Base-by-base conservation (phyloP, 2,888 invertebrate species). In the Coecobrya sp. region DNA sequence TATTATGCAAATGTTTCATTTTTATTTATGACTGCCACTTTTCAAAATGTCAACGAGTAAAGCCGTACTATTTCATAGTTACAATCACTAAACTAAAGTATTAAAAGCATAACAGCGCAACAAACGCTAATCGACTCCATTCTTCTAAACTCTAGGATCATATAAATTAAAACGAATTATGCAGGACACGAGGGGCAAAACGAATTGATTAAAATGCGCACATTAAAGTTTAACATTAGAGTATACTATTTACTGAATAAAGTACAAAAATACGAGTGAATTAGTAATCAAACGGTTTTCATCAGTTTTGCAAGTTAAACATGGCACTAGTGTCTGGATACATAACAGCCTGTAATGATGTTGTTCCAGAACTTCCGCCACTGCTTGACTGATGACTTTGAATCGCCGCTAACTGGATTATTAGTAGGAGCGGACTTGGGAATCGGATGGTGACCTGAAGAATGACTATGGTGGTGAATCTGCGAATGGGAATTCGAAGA, bases 321-420 rank as follows among this genome's bases (percentile, higher is more conserved):
- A 94, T 93, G 11, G 94, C 89, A 30, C 94, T 93, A 13, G 94
- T 86, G 65, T 94, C 94, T 30, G 91, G 93, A 68, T 94, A 94
- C 2, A 94, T 89, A 45, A 94, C 93, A 68, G 94, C 91, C 70
- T 93, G 94, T 25, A 94, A 86, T 11, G 93, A 5, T 1, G 82
- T 59, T 5, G 59, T 19, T n/a, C 85, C 70, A 42, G 59, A 30
- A 59, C 55, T 73, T 11, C 49, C 30, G 27, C 86, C 73, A 45
- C 65, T 68, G 45, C 62, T 68, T 16, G 90, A 79, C 59, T 52
- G 82, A 52, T 86, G 93, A 88, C 52, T 88, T 30, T 79, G 81
- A 19, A 42, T 42, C 2, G 55, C 19, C 22, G 42, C 45, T 25
- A 42, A 45, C 27, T 22, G 52, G 45, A n/a, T 82, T 87, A 11